Evolutionary conservation across 2,797 vertebrate species (phyloP).

Genomic region (Leucoraja ocellata): DNA sequence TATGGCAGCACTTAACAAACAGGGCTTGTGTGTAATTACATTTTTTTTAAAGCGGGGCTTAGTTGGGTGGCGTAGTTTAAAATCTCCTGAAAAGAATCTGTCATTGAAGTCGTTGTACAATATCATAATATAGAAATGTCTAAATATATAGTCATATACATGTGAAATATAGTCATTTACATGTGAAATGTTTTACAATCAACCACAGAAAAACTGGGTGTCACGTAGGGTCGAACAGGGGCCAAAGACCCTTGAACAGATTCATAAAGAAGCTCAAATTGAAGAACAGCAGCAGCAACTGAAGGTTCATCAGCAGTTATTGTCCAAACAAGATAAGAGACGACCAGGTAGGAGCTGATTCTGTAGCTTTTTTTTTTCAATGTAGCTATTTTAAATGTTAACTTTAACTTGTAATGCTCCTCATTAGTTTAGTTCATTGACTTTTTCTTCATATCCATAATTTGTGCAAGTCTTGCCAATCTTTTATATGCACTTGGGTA

Average conservation of each 20-base stretch:
- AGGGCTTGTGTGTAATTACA: background rate
- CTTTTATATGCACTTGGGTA: background rate
- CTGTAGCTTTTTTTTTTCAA: background rate
- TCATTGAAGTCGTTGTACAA: background rate
- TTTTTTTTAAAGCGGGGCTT: background rate
- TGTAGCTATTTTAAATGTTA: background rate
- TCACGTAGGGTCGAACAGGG: conserved; percentile 90
- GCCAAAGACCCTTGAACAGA: conserved; percentile 97
- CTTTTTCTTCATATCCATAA: background rate
- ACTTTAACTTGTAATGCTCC: background rate
- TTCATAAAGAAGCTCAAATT: conserved; percentile 95
- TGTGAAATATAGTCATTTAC: too few relatives aligned
- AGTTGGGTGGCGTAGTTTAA: background rate
- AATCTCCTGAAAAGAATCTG: background rate
- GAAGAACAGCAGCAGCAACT: conserved; percentile 96
- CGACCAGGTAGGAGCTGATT: conserved; percentile 65
- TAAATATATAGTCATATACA: background rate
- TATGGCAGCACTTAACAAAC: background rate
- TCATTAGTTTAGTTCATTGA: background rate
- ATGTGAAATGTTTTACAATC: background rate
- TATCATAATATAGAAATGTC: background rate
- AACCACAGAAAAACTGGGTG: conserved; percentile 84
- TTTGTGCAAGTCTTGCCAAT: background rate
- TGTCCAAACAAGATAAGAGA: conserved; percentile 90
- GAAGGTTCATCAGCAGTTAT: conserved; percentile 88